phyloP scores from a whole-genome alignment of 2,113 vertebrate species.

The Paradoxurus hermaphroditus region DNA sequence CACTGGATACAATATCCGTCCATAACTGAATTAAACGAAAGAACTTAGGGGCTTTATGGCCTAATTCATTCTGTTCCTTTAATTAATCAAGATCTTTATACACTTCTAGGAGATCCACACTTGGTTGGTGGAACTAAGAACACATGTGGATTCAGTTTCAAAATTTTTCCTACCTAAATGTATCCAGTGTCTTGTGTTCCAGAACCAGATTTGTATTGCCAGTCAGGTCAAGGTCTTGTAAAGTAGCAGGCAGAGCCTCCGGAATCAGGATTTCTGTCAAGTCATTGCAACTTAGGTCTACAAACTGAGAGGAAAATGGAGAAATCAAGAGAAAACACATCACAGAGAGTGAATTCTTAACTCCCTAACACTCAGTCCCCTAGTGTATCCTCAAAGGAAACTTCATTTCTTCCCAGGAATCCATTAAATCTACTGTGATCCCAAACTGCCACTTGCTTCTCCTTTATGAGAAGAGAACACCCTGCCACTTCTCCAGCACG shows the following conservation, averaged over 20 bases:
- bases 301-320: slow-evolving; percentile 85
- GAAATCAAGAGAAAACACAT: slow-evolving; percentile 58
- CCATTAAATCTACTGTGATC: not conserved
- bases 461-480: not conserved
- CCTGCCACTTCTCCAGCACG: not conserved
- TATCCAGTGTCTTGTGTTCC: slow-evolving; percentile 95
- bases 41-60: not conserved
- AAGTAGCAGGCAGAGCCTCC: slow-evolving; percentile 89
- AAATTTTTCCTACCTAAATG: slow-evolving; percentile 90
- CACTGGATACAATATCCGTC: not conserved
- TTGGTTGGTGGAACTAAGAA: not conserved
- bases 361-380: not conserved
- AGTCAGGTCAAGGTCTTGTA: slow-evolving; percentile 95
- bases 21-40: not conserved
- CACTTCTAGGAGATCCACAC: not conserved
- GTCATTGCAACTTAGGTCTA: slow-evolving; percentile 96
- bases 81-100: not conserved
- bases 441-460: not conserved
- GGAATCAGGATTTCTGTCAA: slow-evolving; percentile 95
- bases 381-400: not conserved
- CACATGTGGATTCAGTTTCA: not conserved
- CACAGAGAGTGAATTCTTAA: slow-evolving; percentile 20
- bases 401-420: slow-evolving; percentile 14
- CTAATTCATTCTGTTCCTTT: not conserved
- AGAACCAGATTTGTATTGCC: slow-evolving; percentile 94